Evolutionary conservation across 2,888 invertebrate genomes (phyloP).

Genomic region (Lepidochitona cinerea): DNA sequence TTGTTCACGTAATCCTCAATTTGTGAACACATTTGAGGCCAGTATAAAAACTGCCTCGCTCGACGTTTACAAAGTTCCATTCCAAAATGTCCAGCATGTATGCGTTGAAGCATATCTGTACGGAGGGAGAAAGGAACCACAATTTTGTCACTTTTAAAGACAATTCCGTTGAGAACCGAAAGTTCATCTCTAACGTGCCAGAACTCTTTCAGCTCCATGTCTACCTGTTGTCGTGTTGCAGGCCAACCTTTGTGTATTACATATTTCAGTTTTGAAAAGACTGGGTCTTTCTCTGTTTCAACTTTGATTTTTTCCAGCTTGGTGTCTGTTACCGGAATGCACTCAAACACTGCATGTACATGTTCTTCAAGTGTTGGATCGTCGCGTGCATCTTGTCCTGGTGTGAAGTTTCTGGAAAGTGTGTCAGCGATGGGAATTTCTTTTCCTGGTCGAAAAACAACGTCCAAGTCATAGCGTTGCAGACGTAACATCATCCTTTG

Average conservation of each 20-base stretch:
- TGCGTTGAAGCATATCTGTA: conserved; percentile 13
- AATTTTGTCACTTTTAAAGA: conserved; percentile 9
- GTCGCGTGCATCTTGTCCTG: no score
- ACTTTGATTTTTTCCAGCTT: conserved; percentile 27
- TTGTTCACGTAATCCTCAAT: conserved; percentile 25
- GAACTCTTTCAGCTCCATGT: conserved; percentile 15
- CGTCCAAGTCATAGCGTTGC: conserved; percentile 12
- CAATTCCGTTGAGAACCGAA: not conserved
- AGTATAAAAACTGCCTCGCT: conserved; percentile 32
- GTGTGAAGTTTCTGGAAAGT: conserved; percentile 8
- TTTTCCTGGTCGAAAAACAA: not conserved
- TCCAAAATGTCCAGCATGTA: conserved; percentile 35
- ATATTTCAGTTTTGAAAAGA: no score
- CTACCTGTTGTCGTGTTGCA: conserved; percentile 9
- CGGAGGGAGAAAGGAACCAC: conserved; percentile 2
- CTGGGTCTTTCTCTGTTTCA: conserved; percentile 12
- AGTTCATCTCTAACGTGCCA: conserved; percentile 17
- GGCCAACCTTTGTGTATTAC: no score
- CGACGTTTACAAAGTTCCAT: no score
- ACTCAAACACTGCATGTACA: conserved; percentile 24
- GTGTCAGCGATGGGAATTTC: not conserved
- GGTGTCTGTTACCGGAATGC: conserved; percentile 23
- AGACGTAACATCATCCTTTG: conserved; percentile 13
- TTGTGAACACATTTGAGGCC: conserved; percentile 31
- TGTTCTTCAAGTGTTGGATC: no score